These are phyloP conservation scores for Apolygus lucorum DNA, from an alignment of 1,140 invertebrate genomes.

Conservation along the genomic window DNA sequence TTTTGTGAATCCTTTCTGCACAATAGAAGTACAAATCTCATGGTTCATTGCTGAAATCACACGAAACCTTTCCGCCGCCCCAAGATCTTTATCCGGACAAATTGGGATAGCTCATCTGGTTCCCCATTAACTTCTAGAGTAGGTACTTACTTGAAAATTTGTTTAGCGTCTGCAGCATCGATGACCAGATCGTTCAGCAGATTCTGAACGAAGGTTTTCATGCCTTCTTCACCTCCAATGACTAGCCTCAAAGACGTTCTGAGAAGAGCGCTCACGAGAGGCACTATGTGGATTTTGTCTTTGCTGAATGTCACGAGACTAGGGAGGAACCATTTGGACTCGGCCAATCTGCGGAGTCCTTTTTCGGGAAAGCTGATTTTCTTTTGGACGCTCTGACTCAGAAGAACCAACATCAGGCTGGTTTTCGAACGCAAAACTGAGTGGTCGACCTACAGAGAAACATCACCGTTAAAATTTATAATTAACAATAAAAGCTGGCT, in stretches of 20 bases:
- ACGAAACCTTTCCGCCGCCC: no score
- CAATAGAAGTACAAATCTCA: no score
- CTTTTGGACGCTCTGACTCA: constrained; percentile 23
- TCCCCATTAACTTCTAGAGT: no score
- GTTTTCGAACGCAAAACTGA: constrained; percentile 23
- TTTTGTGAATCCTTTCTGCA: no score
- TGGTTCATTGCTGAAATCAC: no score
- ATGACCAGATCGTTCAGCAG: constrained; percentile 48
- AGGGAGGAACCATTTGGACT: constrained; percentile 44
- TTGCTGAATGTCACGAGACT: constrained; percentile 44
- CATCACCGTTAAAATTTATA: no score
- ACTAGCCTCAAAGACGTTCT: constrained; percentile 32
- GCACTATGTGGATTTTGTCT: constrained; percentile 43
- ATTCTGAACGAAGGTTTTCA: constrained; percentile 37
- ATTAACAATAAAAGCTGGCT: no score
- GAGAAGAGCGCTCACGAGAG: constrained; percentile 47
- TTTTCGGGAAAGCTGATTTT: constrained; percentile 41
- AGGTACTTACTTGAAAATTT: constrained; percentile 37
- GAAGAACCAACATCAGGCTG: constrained; percentile 23
- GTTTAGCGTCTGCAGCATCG: constrained; percentile 39
- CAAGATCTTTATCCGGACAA: no score
- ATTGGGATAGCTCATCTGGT: no score
- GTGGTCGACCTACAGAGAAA: constrained; percentile 24
- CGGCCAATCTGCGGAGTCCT: constrained; percentile 44
- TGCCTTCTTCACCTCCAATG: neutral